Percentiles rank a stretch among this genome's conserved stretches.
Conservation (phyloP, 2,113 vertebrate species). For the Papio anubis region DNA sequence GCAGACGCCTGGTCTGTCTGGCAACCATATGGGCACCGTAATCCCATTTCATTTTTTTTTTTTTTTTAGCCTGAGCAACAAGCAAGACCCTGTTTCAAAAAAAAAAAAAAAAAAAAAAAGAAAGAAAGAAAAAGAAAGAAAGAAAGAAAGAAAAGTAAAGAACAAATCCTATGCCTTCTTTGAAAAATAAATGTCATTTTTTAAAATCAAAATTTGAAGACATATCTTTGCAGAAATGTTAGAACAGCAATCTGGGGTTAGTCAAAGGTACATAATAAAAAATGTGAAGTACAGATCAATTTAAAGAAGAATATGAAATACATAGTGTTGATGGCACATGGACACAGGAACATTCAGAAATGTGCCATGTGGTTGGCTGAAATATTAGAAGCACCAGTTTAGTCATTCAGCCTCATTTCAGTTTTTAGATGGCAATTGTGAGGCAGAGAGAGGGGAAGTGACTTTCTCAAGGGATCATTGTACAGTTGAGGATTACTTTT, state of each 20-base stretch:
- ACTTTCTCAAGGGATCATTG: too few species aligned
- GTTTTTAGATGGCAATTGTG: not conserved
- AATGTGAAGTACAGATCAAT: not conserved
- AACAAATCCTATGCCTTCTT: not conserved
- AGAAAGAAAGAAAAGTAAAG: too few species aligned
- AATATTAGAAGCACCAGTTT: not conserved
- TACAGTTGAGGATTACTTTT: not conserved
- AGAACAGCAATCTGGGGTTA: not conserved
- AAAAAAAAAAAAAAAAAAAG: too few species aligned
- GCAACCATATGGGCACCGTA: too few species aligned
- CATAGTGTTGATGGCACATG: not conserved
- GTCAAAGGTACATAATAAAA: not conserved
- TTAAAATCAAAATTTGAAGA: not conserved
- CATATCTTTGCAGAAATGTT: not conserved
- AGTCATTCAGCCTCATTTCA: not conserved
- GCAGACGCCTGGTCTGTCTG: too few species aligned
- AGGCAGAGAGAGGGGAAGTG: not conserved
- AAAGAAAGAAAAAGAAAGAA: too few species aligned
- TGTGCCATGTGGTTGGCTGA: too few species aligned
- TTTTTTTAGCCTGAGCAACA: too few species aligned
- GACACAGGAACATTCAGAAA: not conserved
- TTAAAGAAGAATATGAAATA: not conserved
- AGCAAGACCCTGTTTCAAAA: too few species aligned
- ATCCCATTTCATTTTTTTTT: too few species aligned
- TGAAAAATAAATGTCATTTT: not conserved